Evolutionary conservation across 1,140 invertebrate genomes (phyloP).

Genomic region (Patella vulgata): DNA sequence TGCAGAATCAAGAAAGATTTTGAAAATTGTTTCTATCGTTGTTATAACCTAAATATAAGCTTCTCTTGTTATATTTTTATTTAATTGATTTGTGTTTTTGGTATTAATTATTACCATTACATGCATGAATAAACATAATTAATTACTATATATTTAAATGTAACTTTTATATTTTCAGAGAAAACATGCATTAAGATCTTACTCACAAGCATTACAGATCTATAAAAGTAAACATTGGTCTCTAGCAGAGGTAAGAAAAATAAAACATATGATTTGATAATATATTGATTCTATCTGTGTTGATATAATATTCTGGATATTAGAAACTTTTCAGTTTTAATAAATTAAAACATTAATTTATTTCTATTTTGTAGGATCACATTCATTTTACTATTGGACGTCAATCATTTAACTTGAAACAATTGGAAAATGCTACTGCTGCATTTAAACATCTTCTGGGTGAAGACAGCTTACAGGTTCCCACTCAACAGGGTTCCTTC

Average conservation of each 20-base stretch:
- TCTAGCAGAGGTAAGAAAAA: slow-evolving; percentile 79
- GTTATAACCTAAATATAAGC: no score
- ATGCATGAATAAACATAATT: no score
- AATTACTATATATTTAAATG: no score
- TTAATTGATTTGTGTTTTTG: no score
- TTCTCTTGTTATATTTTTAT: no score
- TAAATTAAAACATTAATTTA: background rate
- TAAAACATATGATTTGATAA: no score
- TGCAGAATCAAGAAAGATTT: no score
- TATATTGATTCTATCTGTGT: no score
- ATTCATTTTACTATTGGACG: slow-evolving; percentile 93
- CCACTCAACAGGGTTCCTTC: slow-evolving; percentile 83
- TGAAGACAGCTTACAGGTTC: slow-evolving; percentile 74
- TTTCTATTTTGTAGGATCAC: slow-evolving; percentile 75
- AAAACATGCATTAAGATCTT: slow-evolving; percentile 87
- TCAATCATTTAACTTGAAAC: slow-evolving; percentile 83
- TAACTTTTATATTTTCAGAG: slow-evolving; percentile 42
- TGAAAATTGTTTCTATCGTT: no score
- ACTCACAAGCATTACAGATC: slow-evolving; percentile 90
- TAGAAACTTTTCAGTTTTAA: no score
- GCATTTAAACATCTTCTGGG: slow-evolving; percentile 84
- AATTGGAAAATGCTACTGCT: slow-evolving; percentile 77
- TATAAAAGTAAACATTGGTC: slow-evolving; percentile 86
- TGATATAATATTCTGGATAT: no score
- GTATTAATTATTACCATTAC: no score